These are phyloP conservation scores for Tetragonula carbonaria DNA, from an alignment of 2,888 invertebrate genomes.

Conservation along the genomic window DNA sequence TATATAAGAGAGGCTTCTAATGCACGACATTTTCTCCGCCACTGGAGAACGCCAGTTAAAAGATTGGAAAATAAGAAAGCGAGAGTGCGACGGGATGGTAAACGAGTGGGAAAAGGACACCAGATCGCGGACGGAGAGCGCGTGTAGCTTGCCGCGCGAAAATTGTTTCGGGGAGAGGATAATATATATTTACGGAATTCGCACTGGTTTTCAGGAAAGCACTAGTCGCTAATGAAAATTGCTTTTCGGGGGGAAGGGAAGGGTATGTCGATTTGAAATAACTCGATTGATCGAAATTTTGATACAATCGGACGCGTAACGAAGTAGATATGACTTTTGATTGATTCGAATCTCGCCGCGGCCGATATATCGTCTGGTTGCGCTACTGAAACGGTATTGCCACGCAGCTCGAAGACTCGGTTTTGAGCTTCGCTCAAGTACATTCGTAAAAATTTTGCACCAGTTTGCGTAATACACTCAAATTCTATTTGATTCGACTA, in stretches of 20 bases:
- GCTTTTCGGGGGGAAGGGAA: neutral
- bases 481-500: neutral
- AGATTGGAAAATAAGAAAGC: constrained; percentile 11
- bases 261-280: neutral
- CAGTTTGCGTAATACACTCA: too few relatives aligned
- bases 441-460: too few relatives aligned
- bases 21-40: neutral
- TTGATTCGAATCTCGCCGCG: neutral
- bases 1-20: neutral
- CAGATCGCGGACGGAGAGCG: too few relatives aligned
- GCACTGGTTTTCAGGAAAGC: neutral
- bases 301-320: neutral
- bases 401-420: neutral
- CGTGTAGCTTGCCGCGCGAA: neutral
- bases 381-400: neutral
- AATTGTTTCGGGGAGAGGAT: neutral
- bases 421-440: neutral
- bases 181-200: neutral
- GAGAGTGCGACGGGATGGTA: too few relatives aligned
- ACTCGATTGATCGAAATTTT: neutral
- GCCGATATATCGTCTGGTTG: neutral
- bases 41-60: neutral
- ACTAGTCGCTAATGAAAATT: neutral
- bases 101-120: neutral
- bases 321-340: neutral